Conservation (phyloP, 2,888 invertebrate genomes). For the Tenthredo distinguenda region DNA sequence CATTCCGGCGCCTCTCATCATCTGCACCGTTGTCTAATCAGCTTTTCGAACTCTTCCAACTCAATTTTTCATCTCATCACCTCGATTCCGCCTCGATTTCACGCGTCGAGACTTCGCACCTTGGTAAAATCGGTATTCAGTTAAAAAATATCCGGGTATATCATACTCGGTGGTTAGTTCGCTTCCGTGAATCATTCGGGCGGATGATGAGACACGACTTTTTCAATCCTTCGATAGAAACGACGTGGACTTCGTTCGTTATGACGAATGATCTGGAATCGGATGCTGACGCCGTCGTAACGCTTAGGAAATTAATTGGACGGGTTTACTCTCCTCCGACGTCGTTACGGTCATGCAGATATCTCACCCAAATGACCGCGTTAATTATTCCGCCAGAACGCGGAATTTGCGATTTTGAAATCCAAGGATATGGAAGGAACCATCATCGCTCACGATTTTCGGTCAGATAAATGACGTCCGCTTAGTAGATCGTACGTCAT, state of each 20-base stretch:
- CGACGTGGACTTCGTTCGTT: background rate
- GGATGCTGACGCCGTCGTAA: slow-evolving; percentile 21
- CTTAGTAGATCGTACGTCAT: background rate
- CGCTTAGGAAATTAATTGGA: slow-evolving; percentile 7
- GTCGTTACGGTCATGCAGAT: background rate
- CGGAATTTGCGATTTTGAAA: background rate
- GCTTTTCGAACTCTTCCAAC: slow-evolving; percentile 10
- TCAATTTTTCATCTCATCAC: slow-evolving; percentile 26
- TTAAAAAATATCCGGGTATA: background rate
- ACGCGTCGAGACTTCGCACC: background rate
- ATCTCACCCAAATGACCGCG: background rate
- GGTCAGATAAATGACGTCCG: background rate
- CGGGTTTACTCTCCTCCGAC: background rate
- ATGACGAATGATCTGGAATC: slow-evolving; percentile 1
- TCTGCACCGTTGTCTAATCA: slow-evolving; percentile 12
- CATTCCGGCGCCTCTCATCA: background rate
- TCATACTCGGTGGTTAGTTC: background rate
- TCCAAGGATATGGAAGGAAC: no score
- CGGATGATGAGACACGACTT: background rate
- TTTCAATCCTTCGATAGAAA: background rate
- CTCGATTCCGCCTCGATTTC: background rate
- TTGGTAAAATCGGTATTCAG: background rate
- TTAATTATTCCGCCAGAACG: slow-evolving; percentile 5
- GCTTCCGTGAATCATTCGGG: background rate
- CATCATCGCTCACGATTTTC: background rate